Conservation (phyloP, 2,797 vertebrate genomes). For the Macroramphosus scolopax region DNA sequence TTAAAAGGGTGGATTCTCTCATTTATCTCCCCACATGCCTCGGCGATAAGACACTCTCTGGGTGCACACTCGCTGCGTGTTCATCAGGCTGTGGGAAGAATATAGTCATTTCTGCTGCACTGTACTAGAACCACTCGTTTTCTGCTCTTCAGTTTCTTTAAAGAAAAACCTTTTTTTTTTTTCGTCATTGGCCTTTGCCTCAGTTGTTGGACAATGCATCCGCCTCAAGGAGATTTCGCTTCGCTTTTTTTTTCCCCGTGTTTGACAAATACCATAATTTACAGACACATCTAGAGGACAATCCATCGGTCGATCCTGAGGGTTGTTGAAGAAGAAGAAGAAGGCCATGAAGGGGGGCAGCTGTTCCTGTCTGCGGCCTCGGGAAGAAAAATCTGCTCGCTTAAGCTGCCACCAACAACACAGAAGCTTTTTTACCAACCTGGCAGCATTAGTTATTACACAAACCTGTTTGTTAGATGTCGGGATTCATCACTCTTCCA, state of each 20-base stretch:
- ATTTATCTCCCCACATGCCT: constrained; percentile 58
- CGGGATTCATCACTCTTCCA: no score
- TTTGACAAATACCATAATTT: constrained; percentile 49
- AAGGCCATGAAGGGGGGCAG: constrained; percentile 33
- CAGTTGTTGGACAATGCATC: constrained; percentile 35
- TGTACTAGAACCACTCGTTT: constrained; percentile 21
- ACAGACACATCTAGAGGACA: constrained; percentile 33
- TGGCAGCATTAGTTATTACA: constrained; percentile 7
- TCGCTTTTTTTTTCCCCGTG: constrained; percentile 23
- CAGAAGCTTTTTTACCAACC: no score
- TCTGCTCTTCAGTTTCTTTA: constrained; percentile 31
- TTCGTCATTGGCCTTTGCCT: constrained; percentile 23
- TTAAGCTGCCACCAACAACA: constrained; percentile 15
- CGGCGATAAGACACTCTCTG: constrained; percentile 45
- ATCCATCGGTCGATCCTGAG: constrained; percentile 39
- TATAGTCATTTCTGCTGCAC: constrained; percentile 28
- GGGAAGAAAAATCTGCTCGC: constrained; percentile 28
- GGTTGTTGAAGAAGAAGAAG: constrained; percentile 30
- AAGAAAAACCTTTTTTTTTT: constrained; percentile 45
- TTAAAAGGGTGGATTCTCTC: constrained; percentile 61
- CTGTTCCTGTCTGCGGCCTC: constrained; percentile 40
- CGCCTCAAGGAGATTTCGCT: constrained; percentile 36
- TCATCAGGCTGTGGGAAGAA: constrained; percentile 44
- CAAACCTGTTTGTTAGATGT: constrained; percentile 12
- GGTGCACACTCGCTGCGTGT: constrained; percentile 21